phyloP scores from a whole-genome alignment of 2,888 invertebrate species.

The Zygaena filipendulae region DNA sequence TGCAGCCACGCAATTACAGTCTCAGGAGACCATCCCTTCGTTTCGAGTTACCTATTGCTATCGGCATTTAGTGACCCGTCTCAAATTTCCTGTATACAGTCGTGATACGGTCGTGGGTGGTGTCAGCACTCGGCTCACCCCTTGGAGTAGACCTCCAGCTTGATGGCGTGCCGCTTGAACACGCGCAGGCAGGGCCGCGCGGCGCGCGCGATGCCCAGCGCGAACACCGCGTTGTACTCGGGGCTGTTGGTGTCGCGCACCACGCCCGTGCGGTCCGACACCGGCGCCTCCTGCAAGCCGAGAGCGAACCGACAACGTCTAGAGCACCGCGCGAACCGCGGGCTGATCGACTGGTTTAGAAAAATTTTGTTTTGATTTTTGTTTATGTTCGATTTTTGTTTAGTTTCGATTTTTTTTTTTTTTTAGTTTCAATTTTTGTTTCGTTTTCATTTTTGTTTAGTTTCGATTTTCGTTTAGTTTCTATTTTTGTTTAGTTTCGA shows the following conservation, averaged over 20 bases:
- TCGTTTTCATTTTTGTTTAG: no score
- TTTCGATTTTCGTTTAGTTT: no score
- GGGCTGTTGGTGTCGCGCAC: slow-evolving; percentile 90
- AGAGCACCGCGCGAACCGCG: background rate
- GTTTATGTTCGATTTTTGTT: no score
- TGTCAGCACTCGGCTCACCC: slow-evolving; percentile 78
- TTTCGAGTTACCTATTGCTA: no score
- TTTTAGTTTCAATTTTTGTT: background rate
- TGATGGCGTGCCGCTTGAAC: slow-evolving; percentile 89
- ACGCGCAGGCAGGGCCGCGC: slow-evolving; percentile 84
- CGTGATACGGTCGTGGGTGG: no score
- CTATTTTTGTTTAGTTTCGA: no score
- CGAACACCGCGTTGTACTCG: slow-evolving; percentile 84
- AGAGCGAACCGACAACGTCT: background rate
- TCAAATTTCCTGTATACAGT: no score
- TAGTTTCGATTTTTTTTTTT: background rate
- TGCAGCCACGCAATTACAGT: no score
- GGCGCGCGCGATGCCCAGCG: slow-evolving; percentile 81
- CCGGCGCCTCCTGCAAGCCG: slow-evolving; percentile 73
- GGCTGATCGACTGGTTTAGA: no score
- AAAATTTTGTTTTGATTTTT: no score
- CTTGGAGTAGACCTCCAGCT: slow-evolving; percentile 91
- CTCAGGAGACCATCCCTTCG: no score
- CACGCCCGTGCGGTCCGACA: slow-evolving; percentile 79
- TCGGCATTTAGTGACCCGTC: no score